phyloP scores from a whole-genome alignment of 2,113 vertebrate species.

The Aptenodytes forsteri region DNA sequence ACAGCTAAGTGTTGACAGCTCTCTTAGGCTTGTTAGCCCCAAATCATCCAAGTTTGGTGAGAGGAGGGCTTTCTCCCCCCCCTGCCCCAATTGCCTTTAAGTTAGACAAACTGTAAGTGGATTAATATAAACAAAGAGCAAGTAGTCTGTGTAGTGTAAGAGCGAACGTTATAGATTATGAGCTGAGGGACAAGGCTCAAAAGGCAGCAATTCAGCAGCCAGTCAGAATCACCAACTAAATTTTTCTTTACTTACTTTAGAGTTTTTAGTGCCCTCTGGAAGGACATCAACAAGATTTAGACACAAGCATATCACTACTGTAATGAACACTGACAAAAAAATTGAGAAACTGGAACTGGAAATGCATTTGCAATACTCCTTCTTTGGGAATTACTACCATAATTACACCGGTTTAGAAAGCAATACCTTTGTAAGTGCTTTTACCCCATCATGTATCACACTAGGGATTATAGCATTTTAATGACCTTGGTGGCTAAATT shows the following conservation, averaged over 20 bases:
- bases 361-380: constrained; percentile 17
- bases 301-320: constrained; percentile 8
- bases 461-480: constrained; percentile 26
- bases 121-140: neutral
- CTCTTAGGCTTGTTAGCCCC: neutral
- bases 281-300: constrained; percentile 60
- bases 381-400: constrained; percentile 25
- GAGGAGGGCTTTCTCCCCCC: neutral
- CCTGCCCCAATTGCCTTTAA: neutral
- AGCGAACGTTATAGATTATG: neutral
- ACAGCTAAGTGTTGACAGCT: neutral
- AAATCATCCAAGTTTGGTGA: neutral
- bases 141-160: neutral
- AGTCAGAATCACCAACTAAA: neutral
- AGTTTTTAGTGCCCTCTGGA: constrained; percentile 51
- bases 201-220: constrained; percentile 4
- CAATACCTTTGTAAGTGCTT: constrained; percentile 50
- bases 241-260: constrained; percentile 38
- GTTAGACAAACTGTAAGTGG: neutral
- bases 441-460: neutral
- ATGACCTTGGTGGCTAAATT: constrained; percentile 15
- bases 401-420: constrained; percentile 47
- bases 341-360: constrained; percentile 6
- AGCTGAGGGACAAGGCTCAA: neutral
- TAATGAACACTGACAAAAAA: constrained; percentile 35